These are phyloP conservation scores for Agrotis clavis DNA, from an alignment of 2,888 invertebrate species.

Conservation along the genomic window DNA sequence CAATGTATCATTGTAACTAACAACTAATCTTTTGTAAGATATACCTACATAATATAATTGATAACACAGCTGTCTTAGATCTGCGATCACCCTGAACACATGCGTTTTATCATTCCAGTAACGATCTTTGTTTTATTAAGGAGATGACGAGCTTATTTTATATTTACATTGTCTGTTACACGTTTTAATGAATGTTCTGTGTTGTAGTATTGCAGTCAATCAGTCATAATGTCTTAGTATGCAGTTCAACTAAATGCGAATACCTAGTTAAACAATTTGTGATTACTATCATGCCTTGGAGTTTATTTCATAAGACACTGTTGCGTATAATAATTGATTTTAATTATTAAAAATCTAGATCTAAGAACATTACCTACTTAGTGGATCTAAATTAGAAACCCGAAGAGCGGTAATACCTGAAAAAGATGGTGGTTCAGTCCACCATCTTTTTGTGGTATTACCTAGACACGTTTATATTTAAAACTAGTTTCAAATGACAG, in stretches of 20 bases:
- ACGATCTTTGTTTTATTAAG: conserved; percentile 36
- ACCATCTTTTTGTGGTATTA: too few species aligned
- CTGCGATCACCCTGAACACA: conserved; percentile 19
- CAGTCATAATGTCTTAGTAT: too few species aligned
- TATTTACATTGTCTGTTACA: conserved; percentile 13
- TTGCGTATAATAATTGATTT: too few species aligned
- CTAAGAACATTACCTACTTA: too few species aligned
- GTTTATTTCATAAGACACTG: neutral
- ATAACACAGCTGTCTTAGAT: conserved; percentile 39
- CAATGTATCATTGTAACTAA: conserved; percentile 12
- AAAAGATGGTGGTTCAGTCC: neutral
- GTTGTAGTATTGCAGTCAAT: too few species aligned
- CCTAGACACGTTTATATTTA: neutral
- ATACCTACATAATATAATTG: conserved; percentile 17
- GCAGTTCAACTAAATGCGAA: neutral
- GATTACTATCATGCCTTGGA: neutral
- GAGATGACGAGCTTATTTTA: neutral
- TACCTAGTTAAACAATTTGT: neutral
- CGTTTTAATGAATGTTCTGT: neutral
- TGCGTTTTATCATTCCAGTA: conserved; percentile 25
- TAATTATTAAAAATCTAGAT: too few species aligned
- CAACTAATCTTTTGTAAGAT: neutral
- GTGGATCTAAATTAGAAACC: neutral
- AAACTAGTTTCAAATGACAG: neutral
- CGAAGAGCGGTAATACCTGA: neutral